Evolutionary conservation across 1,140 invertebrate species (phyloP).

Genomic region (Pogonognathellus flavescens): DNA sequence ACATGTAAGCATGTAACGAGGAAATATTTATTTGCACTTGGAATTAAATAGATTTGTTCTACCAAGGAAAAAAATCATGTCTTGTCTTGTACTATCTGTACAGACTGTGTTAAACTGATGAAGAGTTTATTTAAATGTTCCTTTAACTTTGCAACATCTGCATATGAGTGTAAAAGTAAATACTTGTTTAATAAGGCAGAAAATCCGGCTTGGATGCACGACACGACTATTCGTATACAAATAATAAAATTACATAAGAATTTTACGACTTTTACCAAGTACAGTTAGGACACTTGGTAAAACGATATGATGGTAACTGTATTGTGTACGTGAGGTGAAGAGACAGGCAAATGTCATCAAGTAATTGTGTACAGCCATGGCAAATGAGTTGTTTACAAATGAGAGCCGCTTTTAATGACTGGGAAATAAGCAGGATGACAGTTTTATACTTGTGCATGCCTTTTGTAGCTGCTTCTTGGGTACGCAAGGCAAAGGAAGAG

Average conservation of each 20-base stretch:
- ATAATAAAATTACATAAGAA: not conserved
- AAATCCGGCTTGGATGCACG: not conserved
- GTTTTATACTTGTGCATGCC: constrained; percentile 37
- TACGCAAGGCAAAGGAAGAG: not conserved
- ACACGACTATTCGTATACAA: not conserved
- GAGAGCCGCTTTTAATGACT: constrained; percentile 45
- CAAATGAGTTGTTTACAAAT: constrained; percentile 41
- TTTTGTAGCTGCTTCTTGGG: not conserved
- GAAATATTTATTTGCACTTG: too few relatives aligned
- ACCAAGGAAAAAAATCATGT: too few relatives aligned
- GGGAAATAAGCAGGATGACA: constrained; percentile 39
- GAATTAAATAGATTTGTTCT: too few relatives aligned
- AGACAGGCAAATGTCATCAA: constrained; percentile 34
- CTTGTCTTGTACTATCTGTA: too few relatives aligned
- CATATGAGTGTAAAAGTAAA: too few relatives aligned
- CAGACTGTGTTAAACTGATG: too few relatives aligned
- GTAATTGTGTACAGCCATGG: constrained; percentile 19
- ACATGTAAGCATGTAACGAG: too few relatives aligned
- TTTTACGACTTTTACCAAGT: constrained; percentile 16
- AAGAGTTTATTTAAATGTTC: too few relatives aligned
- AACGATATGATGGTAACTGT: not conserved
- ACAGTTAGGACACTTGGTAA: constrained; percentile 7
- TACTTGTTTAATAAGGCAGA: too few relatives aligned
- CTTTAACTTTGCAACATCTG: too few relatives aligned
- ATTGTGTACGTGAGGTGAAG: not conserved